phyloP scores from a whole-genome alignment of 92 coral and sea anemone species.

The Actinernus sp. region DNA sequence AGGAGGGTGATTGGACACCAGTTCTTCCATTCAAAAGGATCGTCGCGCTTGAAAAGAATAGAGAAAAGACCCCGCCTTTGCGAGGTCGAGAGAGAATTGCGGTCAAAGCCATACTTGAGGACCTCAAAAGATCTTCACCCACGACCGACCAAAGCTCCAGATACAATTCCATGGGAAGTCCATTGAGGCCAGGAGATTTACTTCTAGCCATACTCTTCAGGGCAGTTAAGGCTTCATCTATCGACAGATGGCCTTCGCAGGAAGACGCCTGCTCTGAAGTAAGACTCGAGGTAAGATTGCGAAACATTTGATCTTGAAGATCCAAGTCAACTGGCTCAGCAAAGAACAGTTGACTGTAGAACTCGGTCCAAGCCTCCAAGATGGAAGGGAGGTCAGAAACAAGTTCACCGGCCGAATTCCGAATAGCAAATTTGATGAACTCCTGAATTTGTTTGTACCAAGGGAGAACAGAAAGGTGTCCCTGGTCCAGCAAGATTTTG shows the following conservation, averaged over 20 bases:
- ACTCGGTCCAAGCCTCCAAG: too few relatives aligned
- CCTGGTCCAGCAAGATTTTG: too few relatives aligned
- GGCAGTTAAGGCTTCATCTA: not conserved
- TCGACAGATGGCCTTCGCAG: constrained; percentile 14
- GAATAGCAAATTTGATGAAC: too few relatives aligned
- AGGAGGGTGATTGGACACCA: constrained; percentile 59
- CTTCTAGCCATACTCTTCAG: constrained; percentile 3
- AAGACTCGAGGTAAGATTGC: too few relatives aligned
- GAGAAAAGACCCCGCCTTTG: constrained; percentile 40
- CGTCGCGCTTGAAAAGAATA: constrained; percentile 16
- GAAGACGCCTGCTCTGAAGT: too few relatives aligned
- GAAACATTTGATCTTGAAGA: too few relatives aligned
- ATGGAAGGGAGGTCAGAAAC: too few relatives aligned
- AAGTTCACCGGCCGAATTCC: too few relatives aligned
- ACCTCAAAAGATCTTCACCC: not conserved
- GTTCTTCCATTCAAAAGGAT: constrained; percentile 6
- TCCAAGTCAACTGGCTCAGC: too few relatives aligned
- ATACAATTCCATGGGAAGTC: constrained; percentile 6
- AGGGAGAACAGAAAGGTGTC: too few relatives aligned
- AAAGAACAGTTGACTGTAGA: too few relatives aligned
- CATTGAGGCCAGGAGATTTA: constrained; percentile 11
- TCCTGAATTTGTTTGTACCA: too few relatives aligned
- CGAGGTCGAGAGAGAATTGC: not conserved
- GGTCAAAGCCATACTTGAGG: not conserved
- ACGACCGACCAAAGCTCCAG: not conserved